Base-by-base conservation (phyloP, 2,797 vertebrate genomes). In the Holocentrus rufus region DNA sequence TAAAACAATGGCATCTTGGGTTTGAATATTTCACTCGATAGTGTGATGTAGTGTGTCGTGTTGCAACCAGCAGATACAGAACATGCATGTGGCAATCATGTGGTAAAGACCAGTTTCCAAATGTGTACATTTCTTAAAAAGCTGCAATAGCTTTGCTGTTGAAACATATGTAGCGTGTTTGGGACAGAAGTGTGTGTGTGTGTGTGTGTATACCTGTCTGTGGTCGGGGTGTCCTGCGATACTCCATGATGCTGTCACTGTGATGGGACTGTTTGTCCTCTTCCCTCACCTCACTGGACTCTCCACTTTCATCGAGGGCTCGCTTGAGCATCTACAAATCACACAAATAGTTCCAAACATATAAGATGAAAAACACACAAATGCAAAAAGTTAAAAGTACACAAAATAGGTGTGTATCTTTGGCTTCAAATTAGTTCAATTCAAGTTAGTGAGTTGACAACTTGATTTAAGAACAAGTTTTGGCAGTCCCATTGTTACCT, bases 301-400 rank as follows among this genome's bases (percentile, higher is more conserved):
- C 87, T 11, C 52, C 85, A 1, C 72, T 89, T 73, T 93, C 92
- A 72, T 87, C 89, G 80, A 97, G 72, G 68, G 96, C 96, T 77
- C 88, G 93, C 88, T 95, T 96, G 66, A 98, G 87, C 96, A 99
- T 98, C 97, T 98, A 57, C 14, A 30, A 31, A 27, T 47, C 5
- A 25, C 8, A 44, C 52, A 39, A 59, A 18, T 9, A 47, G 70
- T 20, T 15, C 22, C 8, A 60, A 42, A 7, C 1, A 14, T 39
- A 36, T 27, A 27, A 27, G 4, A 4, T 2, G 25, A 27, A 27
- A 27, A 2, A 27, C 25, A 27, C 25, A 27, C 25, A 27, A 27
- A 27, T 27, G 25, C 25, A 27, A 27, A 27, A 27, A 27, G 25
- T 27, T 4, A 4, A 4, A 27, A 27, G 25, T 27, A 27, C 25